Evolutionary conservation across 2,113 vertebrate genomes (phyloP), one percentile per base, ranked within the genome.

Genomic region (Eudorcas thomsonii): DNA sequence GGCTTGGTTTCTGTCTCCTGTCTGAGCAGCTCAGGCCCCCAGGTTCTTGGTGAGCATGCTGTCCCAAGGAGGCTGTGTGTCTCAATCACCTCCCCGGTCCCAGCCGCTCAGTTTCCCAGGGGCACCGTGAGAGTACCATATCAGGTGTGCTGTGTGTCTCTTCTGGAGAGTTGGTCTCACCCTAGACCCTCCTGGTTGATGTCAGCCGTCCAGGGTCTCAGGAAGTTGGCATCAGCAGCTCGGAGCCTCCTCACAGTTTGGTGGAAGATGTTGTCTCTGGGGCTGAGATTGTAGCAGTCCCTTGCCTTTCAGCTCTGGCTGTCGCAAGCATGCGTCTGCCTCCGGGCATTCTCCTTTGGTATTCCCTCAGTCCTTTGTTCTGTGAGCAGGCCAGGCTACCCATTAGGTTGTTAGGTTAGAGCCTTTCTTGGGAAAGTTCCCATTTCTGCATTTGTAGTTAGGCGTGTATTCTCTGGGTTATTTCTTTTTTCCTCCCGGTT

Each of bases 101-200:
- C n/a, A 71, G n/a, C n/a, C 0, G 0, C n/a, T 71, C 19, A 3
- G 67, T 71, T 36, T 23, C 19, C n/a, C 2, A 39, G 19, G 62
- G 30, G 33, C 30, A n/a, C 30, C 0, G 7, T 33, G 30, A 64
- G 16, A 64, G 33, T 9, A 17, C 33, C 62, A n/a, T n/a, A n/a
- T 64, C 62, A n/a, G 33, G 4, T 71, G 17, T 23, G 67, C 67
- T 36, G 67, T 36, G 64, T 39, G 19, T 71, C n/a, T 71, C n/a
- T 71, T 71, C n/a, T 71, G 67, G 67, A 39, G 19, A 71, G n/a
- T n/a, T 71, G 64, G 2, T 36, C 17, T 71, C 64, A 71, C n/a
- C n/a, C 64, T 36, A 11, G 9, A 19, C n/a, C 64, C 64, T 71
- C 64, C 17, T 71, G 64, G 64, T n/a, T 0, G 19, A 23, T 71